Evolutionary conservation across 2,113 vertebrate genomes (phyloP).

Genomic region (Chaetorhynchus papuensis): DNA sequence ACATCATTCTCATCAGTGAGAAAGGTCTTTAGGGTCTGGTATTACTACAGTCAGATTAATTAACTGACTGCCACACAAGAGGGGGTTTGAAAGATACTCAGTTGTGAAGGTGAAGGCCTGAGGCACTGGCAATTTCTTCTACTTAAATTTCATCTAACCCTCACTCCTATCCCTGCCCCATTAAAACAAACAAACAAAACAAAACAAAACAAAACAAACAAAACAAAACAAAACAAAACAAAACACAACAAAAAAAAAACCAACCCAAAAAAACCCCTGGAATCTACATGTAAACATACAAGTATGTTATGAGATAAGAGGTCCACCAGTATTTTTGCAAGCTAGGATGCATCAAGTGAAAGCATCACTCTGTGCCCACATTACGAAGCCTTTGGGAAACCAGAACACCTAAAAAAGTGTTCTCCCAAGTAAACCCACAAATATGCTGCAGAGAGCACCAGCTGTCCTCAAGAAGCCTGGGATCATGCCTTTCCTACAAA

Average conservation of each 20-base stretch:
- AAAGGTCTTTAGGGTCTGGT: neutral
- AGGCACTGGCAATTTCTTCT: neutral
- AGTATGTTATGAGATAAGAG: neutral
- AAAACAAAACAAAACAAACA: neutral
- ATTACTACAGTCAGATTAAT: neutral
- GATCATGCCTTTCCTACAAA: neutral
- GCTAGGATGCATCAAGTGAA: neutral
- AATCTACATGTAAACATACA: neutral
- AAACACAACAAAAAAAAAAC: too few species aligned
- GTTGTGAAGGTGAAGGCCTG: neutral
- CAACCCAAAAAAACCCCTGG: rapidly evolving
- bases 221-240: too few species aligned
- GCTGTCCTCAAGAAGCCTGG: neutral
- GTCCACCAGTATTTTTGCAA: neutral
- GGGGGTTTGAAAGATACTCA: neutral
- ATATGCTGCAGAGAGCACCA: neutral
- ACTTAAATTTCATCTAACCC: neutral
- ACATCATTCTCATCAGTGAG: neutral
- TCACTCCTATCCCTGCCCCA: neutral
- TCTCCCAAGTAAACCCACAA: neutral
- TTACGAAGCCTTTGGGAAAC: neutral
- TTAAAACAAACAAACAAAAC: neutral
- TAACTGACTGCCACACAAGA: rapidly evolving
- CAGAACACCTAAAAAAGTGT: neutral
- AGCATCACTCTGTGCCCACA: neutral